phyloP scores from a whole-genome alignment of 2,888 invertebrate species.

The Diogma glabrata region DNA sequence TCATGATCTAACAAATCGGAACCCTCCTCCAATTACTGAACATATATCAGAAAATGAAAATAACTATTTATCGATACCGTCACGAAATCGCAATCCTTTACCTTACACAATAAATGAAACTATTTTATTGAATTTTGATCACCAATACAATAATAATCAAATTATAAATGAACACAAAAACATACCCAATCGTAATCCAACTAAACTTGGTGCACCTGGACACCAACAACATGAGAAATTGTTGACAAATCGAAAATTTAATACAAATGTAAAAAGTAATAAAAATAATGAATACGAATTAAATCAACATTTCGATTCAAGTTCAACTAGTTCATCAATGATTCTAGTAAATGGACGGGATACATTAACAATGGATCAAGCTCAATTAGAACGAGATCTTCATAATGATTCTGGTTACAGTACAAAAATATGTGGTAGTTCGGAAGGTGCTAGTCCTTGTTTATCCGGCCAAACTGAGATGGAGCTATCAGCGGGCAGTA shows the following conservation, averaged over 20 bases:
- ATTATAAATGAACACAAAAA: background rate
- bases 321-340: slow-evolving; percentile 5
- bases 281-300: slow-evolving; percentile 14
- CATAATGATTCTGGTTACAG: slow-evolving; percentile 81
- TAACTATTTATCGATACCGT: slow-evolving; percentile 2
- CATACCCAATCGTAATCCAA: background rate
- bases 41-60: slow-evolving; percentile 13
- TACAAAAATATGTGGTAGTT: slow-evolving; percentile 68
- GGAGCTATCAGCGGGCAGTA: background rate
- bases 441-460: slow-evolving; percentile 66
- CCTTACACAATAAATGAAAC: slow-evolving; percentile 14
- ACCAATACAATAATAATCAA: background rate
- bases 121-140: background rate
- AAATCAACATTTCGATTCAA: slow-evolving; percentile 13
- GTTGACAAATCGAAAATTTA: slow-evolving; percentile 18
- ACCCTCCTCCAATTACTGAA: slow-evolving; percentile 18
- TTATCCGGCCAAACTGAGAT: slow-evolving; percentile 41
- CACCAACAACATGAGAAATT: slow-evolving; percentile 17
- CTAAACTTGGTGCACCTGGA: too few relatives aligned
- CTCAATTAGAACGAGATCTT: slow-evolving; percentile 48
- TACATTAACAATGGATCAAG: slow-evolving; percentile 20
- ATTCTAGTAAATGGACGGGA: slow-evolving; percentile 13
- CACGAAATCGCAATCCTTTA: slow-evolving; percentile 19
- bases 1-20: slow-evolving; percentile 44
- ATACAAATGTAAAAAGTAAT: slow-evolving; percentile 2